These are phyloP conservation scores for Promerops cafer DNA, from an alignment of 2,113 vertebrate genomes.

Conservation along the genomic window DNA sequence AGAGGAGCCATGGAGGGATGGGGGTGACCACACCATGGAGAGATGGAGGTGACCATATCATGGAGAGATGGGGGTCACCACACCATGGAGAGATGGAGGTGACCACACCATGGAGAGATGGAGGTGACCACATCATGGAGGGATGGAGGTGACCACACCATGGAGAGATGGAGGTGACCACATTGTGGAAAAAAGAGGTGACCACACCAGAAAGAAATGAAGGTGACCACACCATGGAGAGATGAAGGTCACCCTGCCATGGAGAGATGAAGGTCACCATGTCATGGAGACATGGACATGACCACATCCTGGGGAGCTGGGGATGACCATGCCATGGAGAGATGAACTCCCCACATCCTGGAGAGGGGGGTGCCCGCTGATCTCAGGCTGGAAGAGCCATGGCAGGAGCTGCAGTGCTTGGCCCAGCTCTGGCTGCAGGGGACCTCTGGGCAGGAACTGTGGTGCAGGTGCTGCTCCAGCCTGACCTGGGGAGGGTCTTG, in stretches of 20 bases:
- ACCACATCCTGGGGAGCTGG: background rate
- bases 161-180: background rate
- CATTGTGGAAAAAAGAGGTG: accelerated
- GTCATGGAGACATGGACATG: background rate
- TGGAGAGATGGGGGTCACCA: accelerated
- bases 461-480: background rate
- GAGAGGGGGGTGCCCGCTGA: accelerated
- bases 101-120: background rate
- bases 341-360: background rate
- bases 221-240: background rate
- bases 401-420: background rate
- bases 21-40: background rate
- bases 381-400: background rate
- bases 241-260: accelerated
- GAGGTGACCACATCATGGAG: accelerated
- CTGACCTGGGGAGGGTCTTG: background rate
- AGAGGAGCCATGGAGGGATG: background rate
- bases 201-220: background rate
- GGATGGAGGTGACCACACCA: background rate
- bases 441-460: background rate
- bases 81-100: background rate
- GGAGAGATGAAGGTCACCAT: background rate
- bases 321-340: background rate
- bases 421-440: background rate
- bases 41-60: too few species aligned